A percentile compares a stretch with the other conserved stretches of the same genome.
phyloP scores from a whole-genome alignment of 2,113 vertebrate species.

The Colistium nudipinnis region DNA sequence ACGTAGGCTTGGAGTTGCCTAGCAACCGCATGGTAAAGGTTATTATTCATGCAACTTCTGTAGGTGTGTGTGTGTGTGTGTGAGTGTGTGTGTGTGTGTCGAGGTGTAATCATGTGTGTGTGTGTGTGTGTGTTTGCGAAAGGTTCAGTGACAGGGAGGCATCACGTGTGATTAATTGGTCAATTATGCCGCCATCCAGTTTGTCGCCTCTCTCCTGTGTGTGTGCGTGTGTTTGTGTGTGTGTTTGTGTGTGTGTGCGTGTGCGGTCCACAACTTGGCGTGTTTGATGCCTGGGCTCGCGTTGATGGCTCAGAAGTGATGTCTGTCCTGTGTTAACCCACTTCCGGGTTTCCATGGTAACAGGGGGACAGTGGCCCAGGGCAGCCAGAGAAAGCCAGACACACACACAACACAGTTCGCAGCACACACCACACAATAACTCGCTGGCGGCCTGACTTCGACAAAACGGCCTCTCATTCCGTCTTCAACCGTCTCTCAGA shows the following conservation, averaged over 20 bases:
- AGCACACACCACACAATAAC: constrained; percentile 24
- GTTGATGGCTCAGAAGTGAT: constrained; percentile 53
- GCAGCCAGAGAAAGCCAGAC: constrained; percentile 52
- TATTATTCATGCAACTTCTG: constrained; percentile 64
- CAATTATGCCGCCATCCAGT: constrained; percentile 17
- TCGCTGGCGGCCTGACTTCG: constrained; percentile 29
- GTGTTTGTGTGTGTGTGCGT: constrained; percentile 9
- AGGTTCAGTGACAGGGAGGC: constrained; percentile 18
- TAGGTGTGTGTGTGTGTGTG: constrained; percentile 53
- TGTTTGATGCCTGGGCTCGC: constrained; percentile 48
- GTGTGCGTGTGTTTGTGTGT: constrained; percentile 3
- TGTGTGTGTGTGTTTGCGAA: constrained; percentile 29
- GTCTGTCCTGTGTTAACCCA: constrained; percentile 71
- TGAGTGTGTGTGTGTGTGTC: constrained; percentile 35
- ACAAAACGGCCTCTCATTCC: not conserved
- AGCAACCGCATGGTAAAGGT: constrained; percentile 70
- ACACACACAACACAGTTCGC: constrained; percentile 54
- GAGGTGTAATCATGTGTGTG: constrained; percentile 41
- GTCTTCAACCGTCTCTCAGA: constrained; percentile 6
- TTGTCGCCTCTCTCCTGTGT: constrained; percentile 11
- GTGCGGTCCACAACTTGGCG: constrained; percentile 29
- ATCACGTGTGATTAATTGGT: constrained; percentile 16
- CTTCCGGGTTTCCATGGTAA: constrained; percentile 77
- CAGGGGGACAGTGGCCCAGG: constrained; percentile 62
- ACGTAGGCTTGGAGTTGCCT: constrained; percentile 69